Evolutionary conservation across 2,113 vertebrate species (phyloP), one percentile per base, ranked within the genome.

Genomic region (Nibea coibor): DNA sequence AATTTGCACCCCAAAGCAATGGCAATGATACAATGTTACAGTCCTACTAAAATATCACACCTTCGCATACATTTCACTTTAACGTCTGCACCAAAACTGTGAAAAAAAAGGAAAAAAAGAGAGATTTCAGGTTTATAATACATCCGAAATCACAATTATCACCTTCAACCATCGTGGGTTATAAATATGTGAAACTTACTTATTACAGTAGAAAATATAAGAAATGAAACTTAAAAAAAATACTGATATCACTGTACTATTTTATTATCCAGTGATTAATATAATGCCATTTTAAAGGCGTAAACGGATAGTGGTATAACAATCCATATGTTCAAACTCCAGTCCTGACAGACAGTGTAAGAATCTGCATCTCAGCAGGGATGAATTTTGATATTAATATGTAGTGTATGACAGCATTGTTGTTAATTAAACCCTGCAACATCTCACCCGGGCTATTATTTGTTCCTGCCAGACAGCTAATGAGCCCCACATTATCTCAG

Each of bases 401-500:
- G 80, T 83, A 76, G 77, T 73, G 71, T 85, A 82, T 56, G 75
- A 75, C 67, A 48, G 67, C 39, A 82, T 28, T 88, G 87, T 88
- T 90, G 84, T 85, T 91, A 91, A 92, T 92, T 91, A 91, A 89
- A 89, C 79, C 75, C 78, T 80, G 83, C 84, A 85, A 91, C 84
- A 87, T 86, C 88, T 89, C 83, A 87, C 81, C 86, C 73, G 78
- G 61, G 72, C 87, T 84, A 87, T 89, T 89, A 88, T 90, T 92
- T 90, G 83, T 84, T 88, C 80, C 85, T 84, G 65, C 78, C 80
- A 92, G 82, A 90, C 70, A 83, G 77, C 82, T 92, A 93, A 92
- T 91, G 89, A 92, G 84, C 79, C 83, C 66, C 67, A 87, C 65
- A 88, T 90, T 90, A 90, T 91, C 89, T 81, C 84, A 85, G 88